A percentile compares a stretch with the other conserved stretches of the same genome.
Evolutionary conservation across 64 coral and sea anemone species (phyloP).

Genomic region (Orbicella faveolata): DNA sequence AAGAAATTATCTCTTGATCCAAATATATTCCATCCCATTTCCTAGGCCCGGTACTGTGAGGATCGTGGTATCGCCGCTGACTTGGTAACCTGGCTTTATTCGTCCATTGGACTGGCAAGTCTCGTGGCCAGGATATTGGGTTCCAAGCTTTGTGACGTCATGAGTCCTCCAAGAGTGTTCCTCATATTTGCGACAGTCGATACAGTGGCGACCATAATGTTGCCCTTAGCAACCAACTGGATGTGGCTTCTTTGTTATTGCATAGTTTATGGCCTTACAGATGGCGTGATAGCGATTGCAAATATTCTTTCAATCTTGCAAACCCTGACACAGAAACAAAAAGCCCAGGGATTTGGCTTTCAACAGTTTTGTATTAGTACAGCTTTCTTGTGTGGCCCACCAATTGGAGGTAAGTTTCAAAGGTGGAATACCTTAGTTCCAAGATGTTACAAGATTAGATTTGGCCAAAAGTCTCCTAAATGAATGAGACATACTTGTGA

Average conservation of each 20-base stretch:
- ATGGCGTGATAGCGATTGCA: constrained; percentile 27
- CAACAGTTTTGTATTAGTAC: neutral
- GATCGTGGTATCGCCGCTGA: constrained; percentile 3
- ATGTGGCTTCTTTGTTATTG: neutral
- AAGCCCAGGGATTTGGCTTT: constrained; percentile 37
- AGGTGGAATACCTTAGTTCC: neutral
- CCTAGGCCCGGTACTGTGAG: constrained; percentile 29
- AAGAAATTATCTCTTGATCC: no score
- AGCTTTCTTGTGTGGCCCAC: neutral
- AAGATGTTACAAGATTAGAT: neutral
- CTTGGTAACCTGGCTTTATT: constrained; percentile 3
- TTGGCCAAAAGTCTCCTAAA: neutral
- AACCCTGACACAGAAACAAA: constrained; percentile 12
- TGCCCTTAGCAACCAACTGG: constrained; percentile 22
- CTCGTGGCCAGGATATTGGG: constrained; percentile 18
- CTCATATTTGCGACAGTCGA: neutral
- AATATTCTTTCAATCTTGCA: neutral
- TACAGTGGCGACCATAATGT: neutral
- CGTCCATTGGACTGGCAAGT: neutral
- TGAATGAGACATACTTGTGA: neutral
- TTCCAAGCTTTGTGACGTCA: constrained; percentile 21
- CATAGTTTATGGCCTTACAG: constrained; percentile 12
- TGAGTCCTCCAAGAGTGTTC: neutral
- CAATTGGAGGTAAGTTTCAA: constrained; percentile 25
- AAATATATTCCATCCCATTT: neutral